phyloP scores from a whole-genome alignment of 1,140 invertebrate genomes.

The Batillaria attramentaria region DNA sequence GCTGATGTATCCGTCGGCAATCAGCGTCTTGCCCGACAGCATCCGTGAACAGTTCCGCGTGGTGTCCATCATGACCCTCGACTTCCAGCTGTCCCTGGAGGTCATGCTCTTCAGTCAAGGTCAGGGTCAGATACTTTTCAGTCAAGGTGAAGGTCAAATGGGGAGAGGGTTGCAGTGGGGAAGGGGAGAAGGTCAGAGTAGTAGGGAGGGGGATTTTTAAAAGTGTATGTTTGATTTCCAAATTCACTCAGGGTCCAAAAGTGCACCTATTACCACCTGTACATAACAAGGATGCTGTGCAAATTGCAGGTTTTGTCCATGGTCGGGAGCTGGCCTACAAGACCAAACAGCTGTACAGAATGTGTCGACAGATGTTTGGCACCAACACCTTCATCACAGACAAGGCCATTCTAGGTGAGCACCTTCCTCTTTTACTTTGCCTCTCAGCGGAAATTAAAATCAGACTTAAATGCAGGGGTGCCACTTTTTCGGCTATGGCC shows the following conservation, averaged over 20 bases:
- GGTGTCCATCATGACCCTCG: conserved; percentile 62
- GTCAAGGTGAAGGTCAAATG: neutral
- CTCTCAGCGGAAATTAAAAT: too few relatives aligned
- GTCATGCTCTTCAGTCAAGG: conserved; percentile 69
- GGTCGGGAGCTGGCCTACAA: conserved; percentile 62
- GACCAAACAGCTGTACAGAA: conserved; percentile 58
- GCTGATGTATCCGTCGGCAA: conserved; percentile 60
- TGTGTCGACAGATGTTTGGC: conserved; percentile 62
- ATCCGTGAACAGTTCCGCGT: conserved; percentile 65
- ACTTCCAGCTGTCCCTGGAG: conserved; percentile 61
- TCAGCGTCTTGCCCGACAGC: conserved; percentile 58
- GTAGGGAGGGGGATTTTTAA: too few relatives aligned
- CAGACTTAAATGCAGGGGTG: too few relatives aligned
- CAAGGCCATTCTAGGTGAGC: conserved; percentile 48
- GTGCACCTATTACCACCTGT: too few relatives aligned
- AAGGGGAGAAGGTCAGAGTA: neutral
- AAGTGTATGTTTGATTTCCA: too few relatives aligned
- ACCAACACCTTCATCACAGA: conserved; percentile 64
- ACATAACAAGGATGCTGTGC: too few relatives aligned
- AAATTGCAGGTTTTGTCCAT: conserved; percentile 62
- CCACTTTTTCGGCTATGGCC: too few relatives aligned
- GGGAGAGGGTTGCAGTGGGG: neutral
- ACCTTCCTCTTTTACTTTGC: neutral
- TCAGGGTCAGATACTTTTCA: too few relatives aligned
- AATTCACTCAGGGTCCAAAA: too few relatives aligned